phyloP scores from a whole-genome alignment of 2,113 vertebrate genomes.

The Macrotus californicus region DNA sequence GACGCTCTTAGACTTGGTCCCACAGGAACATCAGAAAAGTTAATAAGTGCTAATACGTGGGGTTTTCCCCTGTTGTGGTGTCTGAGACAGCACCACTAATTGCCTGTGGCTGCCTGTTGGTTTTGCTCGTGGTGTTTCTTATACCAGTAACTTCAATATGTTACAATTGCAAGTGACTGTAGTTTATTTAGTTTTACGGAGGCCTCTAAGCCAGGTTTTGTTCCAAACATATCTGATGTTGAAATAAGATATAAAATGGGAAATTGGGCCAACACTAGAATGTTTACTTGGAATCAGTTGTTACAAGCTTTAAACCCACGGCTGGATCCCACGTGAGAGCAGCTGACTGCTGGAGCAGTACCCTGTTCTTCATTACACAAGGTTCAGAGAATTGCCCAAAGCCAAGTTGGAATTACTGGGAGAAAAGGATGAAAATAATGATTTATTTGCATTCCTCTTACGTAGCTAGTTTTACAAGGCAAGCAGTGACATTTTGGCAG shows the following conservation, averaged over 20 bases:
- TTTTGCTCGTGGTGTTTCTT: constrained; percentile 86
- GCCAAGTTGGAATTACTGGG: constrained; percentile 81
- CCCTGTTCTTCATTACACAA: constrained; percentile 69
- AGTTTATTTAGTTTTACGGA: constrained; percentile 88
- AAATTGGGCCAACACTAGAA: constrained; percentile 79
- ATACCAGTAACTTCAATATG: constrained; percentile 89
- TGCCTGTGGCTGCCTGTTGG: constrained; percentile 84
- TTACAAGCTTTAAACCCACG: constrained; percentile 78
- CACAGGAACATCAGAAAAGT: constrained; percentile 78
- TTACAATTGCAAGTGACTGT: constrained; percentile 86
- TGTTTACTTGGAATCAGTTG: constrained; percentile 85
- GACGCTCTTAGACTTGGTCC: constrained; percentile 79
- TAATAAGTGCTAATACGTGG: constrained; percentile 75
- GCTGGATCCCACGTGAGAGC: constrained; percentile 76
- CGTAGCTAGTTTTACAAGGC: constrained; percentile 83
- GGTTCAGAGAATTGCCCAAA: constrained; percentile 81
- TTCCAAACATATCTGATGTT: constrained; percentile 84
- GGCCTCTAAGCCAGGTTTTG: constrained; percentile 83
- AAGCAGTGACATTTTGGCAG: constrained; percentile 76
- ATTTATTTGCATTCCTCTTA: constrained; percentile 80
- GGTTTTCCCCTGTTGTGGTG: constrained; percentile 77
- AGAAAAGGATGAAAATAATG: constrained; percentile 70
- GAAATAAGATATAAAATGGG: constrained; percentile 83
- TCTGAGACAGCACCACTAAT: constrained; percentile 83
- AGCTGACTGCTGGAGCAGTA: constrained; percentile 73